A percentile compares a stretch with the other conserved stretches of the same genome.
These are phyloP conservation scores for Drosophila kepulauana DNA, from an alignment of 1,140 invertebrate genomes.

Conservation along the genomic window DNA sequence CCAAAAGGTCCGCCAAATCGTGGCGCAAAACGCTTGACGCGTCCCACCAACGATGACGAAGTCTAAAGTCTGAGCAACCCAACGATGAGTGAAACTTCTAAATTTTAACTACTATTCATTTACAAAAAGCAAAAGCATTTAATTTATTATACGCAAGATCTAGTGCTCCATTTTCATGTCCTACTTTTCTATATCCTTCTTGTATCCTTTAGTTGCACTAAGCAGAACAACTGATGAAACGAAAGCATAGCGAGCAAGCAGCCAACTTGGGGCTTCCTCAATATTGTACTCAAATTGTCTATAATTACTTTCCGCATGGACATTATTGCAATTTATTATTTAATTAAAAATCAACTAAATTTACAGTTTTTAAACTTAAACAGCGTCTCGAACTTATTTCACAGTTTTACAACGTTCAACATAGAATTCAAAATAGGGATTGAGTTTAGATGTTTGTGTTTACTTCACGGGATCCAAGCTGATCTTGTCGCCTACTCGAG, in stretches of 20 bases:
- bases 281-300: conserved; percentile 55
- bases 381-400: no score
- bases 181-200: conserved; percentile 33
- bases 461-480: conserved; percentile 69
- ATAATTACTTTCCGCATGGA: conserved; percentile 50
- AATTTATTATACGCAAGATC: conserved; percentile 62
- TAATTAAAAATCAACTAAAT: conserved; percentile 64
- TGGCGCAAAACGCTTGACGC: conserved; percentile 94
- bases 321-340: conserved; percentile 80
- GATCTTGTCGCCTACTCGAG: conserved; percentile 55
- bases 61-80: conserved; percentile 51
- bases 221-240: conserved; percentile 43
- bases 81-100: conserved; percentile 34
- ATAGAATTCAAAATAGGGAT: not conserved
- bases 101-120: conserved; percentile 40
- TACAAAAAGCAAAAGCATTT: conserved; percentile 52
- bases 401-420: no score
- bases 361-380: conserved; percentile 19
- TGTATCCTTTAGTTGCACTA: conserved; percentile 51
- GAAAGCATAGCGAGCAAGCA: conserved; percentile 61
- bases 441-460: conserved; percentile 35
- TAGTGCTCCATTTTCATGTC: conserved; percentile 47
- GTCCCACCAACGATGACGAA: conserved; percentile 73
- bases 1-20: conserved; percentile 97
- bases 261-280: conserved; percentile 72